phyloP scores from a whole-genome alignment of 2,113 vertebrate species.

The Ploceus nigricollis region DNA sequence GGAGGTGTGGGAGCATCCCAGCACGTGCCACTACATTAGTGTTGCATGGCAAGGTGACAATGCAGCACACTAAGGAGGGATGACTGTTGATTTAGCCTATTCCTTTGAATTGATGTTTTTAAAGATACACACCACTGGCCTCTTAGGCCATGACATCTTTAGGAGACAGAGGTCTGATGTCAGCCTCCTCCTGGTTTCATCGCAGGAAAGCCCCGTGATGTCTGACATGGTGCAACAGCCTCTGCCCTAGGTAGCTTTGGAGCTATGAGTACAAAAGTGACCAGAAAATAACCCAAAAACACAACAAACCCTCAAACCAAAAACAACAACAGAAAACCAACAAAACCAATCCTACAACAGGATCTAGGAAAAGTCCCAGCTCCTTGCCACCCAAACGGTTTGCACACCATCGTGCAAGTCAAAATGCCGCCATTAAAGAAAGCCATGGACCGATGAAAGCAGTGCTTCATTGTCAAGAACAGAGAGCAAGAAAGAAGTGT shows the following conservation, averaged over 20 bases:
- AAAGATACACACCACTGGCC: conserved; percentile 7
- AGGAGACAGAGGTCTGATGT: conserved; percentile 38
- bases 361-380: neutral
- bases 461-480: neutral
- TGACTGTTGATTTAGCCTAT: conserved; percentile 42
- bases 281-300: neutral
- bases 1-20: conserved; percentile 1
- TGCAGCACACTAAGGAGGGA: neutral
- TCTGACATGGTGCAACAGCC: neutral
- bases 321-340: neutral
- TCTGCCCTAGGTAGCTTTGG: neutral
- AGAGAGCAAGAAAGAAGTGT: neutral
- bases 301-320: neutral
- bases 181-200: conserved; percentile 13
- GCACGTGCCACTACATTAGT: neutral
- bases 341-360: neutral
- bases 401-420: accelerated
- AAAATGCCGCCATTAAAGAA: neutral
- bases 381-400: neutral
- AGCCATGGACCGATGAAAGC: no score
- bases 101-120: conserved; percentile 21
- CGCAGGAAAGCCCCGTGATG: neutral
- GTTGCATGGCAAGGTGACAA: neutral
- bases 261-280: neutral
- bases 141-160: conserved; percentile 20